phyloP scores from a whole-genome alignment of 2,888 invertebrate genomes.

The Epsilonema sp. region DNA sequence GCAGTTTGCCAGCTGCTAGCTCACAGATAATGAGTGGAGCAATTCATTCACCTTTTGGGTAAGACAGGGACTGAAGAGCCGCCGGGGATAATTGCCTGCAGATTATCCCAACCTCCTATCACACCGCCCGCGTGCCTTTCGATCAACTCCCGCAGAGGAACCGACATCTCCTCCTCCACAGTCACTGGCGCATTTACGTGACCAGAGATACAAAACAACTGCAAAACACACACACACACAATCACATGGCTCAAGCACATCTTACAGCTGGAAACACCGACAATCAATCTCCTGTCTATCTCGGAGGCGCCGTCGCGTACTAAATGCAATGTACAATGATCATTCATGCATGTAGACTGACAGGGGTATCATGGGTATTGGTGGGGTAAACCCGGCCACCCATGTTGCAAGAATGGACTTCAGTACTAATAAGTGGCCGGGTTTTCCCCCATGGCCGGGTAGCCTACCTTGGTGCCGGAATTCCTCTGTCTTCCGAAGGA shows the following conservation, averaged over 20 bases:
- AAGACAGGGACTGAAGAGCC: conserved; percentile 94
- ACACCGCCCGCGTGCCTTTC: conserved; percentile 91
- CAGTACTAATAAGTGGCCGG: too few species aligned
- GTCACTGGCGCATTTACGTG: conserved; percentile 95
- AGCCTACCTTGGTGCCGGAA: conserved; percentile 74
- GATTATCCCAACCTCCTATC: conserved; percentile 92
- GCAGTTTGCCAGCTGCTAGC: too few species aligned
- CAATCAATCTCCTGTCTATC: too few species aligned
- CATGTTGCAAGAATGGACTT: background rate
- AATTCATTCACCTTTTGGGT: conserved; percentile 50
- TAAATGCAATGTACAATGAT: too few species aligned
- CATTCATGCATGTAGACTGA: too few species aligned
- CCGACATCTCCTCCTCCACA: conserved; percentile 98
- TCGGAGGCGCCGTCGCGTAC: too few species aligned
- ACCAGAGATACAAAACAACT: conserved; percentile 90
- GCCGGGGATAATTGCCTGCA: conserved; percentile 87
- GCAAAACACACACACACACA: too few species aligned
- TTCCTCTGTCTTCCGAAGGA: conserved; percentile 86
- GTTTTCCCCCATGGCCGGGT: too few species aligned
- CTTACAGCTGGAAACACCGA: too few species aligned
- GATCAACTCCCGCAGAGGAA: conserved; percentile 77
- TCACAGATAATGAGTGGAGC: background rate
- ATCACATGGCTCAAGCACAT: too few species aligned
- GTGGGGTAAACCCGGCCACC: too few species aligned
- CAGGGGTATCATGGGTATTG: too few species aligned